A percentile compares a stretch with the other conserved stretches of the same genome.
Conservation (phyloP, 1,140 invertebrate genomes). For the Cyphomyrmex costatus region DNA sequence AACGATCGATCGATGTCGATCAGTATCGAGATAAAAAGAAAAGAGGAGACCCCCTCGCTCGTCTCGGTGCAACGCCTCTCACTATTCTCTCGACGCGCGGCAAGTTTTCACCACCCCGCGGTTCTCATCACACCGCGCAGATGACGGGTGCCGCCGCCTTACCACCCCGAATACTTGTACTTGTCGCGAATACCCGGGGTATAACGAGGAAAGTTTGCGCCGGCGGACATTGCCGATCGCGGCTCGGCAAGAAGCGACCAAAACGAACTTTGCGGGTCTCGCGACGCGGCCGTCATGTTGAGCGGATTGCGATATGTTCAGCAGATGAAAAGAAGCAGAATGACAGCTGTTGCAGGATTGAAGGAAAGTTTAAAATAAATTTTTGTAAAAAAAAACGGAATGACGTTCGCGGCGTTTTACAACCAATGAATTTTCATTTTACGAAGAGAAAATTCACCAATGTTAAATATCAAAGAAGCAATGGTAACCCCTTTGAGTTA, state of each 20-base stretch:
- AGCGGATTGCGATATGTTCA: slow-evolving; percentile 38
- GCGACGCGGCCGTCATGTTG: slow-evolving; percentile 7
- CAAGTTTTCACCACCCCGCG: slow-evolving; percentile 38
- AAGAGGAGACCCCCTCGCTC: not conserved
- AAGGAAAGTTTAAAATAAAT: not conserved
- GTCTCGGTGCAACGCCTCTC: not conserved
- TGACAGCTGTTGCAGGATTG: not conserved
- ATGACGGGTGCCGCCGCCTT: slow-evolving; percentile 39
- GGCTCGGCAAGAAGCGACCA: slow-evolving; percentile 29
- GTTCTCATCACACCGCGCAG: slow-evolving; percentile 51
- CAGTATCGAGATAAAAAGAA: slow-evolving; percentile 45
- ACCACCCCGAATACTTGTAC: slow-evolving; percentile 33
- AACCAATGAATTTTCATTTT: not conserved
- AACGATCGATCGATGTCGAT: slow-evolving; percentile 65
- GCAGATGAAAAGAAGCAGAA: not conserved
- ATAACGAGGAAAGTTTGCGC: slow-evolving; percentile 80
- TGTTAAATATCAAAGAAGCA: not conserved
- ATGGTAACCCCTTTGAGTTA: too few relatives aligned
- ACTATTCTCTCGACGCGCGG: slow-evolving; percentile 24
- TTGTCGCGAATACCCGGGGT: slow-evolving; percentile 62
- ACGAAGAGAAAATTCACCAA: not conserved
- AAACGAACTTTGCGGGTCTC: not conserved
- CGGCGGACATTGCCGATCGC: slow-evolving; percentile 63
- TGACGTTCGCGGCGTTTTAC: not conserved
- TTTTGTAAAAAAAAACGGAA: not conserved